Percentiles rank a stretch among this genome's conserved stretches.
Conservation (phyloP, 2,888 invertebrate genomes). For the Microctonus aethiopoides region DNA sequence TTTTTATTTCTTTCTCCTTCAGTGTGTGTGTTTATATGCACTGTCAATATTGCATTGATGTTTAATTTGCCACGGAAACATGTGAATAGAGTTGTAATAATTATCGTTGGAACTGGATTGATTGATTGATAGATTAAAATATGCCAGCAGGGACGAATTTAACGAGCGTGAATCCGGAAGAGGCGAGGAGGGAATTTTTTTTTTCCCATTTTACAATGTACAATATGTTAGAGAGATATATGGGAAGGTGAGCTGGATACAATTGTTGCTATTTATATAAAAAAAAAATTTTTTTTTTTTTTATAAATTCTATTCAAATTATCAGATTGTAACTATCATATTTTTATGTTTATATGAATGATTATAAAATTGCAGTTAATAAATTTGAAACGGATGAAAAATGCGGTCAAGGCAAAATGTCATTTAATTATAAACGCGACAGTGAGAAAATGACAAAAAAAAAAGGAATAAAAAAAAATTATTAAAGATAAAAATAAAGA, state of each 20-base stretch:
- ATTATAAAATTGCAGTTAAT: neutral
- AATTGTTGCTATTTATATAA: neutral
- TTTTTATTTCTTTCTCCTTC: constrained; percentile 3
- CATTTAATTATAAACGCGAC: constrained; percentile 12
- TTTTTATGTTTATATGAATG: neutral
- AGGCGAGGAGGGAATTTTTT: constrained; percentile 35
- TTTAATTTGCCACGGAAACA: constrained; percentile 19
- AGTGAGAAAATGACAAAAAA: neutral
- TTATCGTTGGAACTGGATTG: constrained; percentile 10
- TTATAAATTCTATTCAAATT: neutral
- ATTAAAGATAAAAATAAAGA: neutral
- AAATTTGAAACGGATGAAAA: neutral
- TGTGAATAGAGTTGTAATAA: constrained; percentile 2
- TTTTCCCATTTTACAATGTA: neutral
- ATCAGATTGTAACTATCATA: constrained; percentile 1
- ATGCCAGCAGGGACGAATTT: constrained; percentile 21
- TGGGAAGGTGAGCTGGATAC: neutral
- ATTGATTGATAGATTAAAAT: constrained; percentile 7
- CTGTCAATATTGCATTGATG: neutral
- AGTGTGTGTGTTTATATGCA: neutral
- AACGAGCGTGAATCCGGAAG: constrained; percentile 44
- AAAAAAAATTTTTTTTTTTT: too few relatives aligned
- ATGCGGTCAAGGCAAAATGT: constrained; percentile 16
- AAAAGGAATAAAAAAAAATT: neutral
- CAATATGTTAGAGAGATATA: neutral